Evolutionary conservation across 2,888 invertebrate species (phyloP), one percentile per base, ranked within the genome.

Genomic region (Blomia tropicalis): DNA sequence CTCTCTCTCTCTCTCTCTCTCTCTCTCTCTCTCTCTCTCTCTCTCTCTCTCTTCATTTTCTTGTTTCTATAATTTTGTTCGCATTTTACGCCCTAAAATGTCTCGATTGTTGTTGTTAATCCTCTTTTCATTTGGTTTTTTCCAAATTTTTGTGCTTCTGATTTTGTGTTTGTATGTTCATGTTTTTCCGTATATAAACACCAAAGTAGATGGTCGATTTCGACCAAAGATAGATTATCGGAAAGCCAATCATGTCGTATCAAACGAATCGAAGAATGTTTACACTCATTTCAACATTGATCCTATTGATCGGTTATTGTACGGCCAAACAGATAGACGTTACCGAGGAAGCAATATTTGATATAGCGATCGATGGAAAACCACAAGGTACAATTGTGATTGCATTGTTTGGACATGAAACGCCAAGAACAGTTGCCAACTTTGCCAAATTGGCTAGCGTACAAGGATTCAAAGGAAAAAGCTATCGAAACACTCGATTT

Each of bases 401-500:
- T 11, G 56, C 75, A 82, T 77, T 95, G 14, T 95, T 95, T 73
- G 93, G 93, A 11, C 87, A 86, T 71, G 92, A 91, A 47, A 92
- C 92, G 0, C 91, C 91, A 0, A 89, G 83, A 75, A 95, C 93
- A 0, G 85, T 77, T 0, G 77, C 82, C 65, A 95, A 95, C 76
- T 75, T 68, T 60, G 59, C 59, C 23, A 62, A 63, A 17, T 67
- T 65, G 63, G 66, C 68, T 54, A 66, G 65, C 29, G 31, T 60
- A 29, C 3, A 56, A 32, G 67, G 67, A 1, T 66, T 56, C 36
- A 47, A 47, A 11, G 65, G 65, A 7, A 51, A 63, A 36, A 66
- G 64, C 27, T 67, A 60, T 65, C 63, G 65, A 58, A 66, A 66
- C 11, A 58, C 65, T 2, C 62, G 53, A 41, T 67, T 67, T 54